phyloP scores from a whole-genome alignment of 2,797 vertebrate species.

The Acanthurus tractus region DNA sequence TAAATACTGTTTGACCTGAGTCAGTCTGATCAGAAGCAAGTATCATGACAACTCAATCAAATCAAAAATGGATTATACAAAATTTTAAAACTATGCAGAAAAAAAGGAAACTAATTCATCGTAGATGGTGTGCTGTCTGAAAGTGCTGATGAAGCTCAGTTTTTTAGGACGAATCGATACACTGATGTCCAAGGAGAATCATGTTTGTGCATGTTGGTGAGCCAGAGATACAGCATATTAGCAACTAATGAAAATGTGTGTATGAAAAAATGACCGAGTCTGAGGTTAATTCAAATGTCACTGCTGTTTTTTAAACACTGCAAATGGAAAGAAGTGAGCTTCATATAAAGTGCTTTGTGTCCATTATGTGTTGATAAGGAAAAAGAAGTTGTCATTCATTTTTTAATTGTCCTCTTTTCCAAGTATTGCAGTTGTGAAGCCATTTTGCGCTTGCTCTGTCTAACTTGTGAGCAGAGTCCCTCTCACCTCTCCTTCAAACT shows the following conservation, averaged over 20 bases:
- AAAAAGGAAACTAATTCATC: conserved; percentile 26
- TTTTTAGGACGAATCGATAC: conserved; percentile 44
- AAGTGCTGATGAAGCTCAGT: conserved; percentile 21
- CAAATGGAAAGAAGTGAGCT: conserved; percentile 19
- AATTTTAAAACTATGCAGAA: background rate
- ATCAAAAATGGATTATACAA: background rate
- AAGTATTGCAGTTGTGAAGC: background rate
- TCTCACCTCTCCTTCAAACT: background rate
- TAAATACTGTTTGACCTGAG: no score
- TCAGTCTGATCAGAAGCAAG: conserved; percentile 2
- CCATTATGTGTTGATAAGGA: conserved; percentile 11
- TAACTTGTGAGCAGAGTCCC: background rate
- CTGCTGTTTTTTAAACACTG: conserved; percentile 21
- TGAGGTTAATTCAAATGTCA: conserved; percentile 48
- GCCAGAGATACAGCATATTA: conserved; percentile 51
- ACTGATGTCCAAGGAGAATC: conserved; percentile 21
- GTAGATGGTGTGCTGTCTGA: conserved; percentile 31
- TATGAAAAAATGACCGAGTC: conserved; percentile 29
- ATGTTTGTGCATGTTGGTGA: conserved; percentile 49
- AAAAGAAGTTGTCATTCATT: background rate
- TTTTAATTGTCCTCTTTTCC: conserved; percentile 1
- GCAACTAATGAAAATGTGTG: conserved; percentile 34
- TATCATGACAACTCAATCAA: conserved; percentile 11
- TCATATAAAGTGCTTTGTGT: conserved; percentile 6
- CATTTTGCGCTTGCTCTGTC: conserved; percentile 12